Evolutionary conservation across 2,113 vertebrate genomes (phyloP).

Genomic region (Protobothrops flavoviridis): DNA sequence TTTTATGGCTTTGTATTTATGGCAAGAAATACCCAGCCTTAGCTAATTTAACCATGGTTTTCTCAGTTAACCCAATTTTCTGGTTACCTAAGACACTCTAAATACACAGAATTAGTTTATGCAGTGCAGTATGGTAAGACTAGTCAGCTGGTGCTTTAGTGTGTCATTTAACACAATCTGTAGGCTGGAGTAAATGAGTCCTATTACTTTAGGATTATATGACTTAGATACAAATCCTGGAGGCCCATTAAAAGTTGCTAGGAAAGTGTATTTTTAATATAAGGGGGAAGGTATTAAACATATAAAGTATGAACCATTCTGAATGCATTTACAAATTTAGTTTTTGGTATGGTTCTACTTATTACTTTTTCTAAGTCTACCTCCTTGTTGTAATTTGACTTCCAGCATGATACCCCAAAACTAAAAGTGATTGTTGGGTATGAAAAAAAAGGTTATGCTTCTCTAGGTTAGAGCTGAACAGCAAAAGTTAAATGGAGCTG

Average conservation of each 20-base stretch:
- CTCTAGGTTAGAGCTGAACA: not conserved
- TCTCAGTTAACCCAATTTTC: not conserved
- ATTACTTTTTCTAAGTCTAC: not conserved
- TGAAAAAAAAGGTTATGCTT: not conserved
- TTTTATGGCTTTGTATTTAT: not conserved
- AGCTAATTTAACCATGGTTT: not conserved
- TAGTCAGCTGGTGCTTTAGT: not conserved
- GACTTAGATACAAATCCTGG: not conserved
- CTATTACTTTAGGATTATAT: not conserved
- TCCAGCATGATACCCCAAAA: not conserved
- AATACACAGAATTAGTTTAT: not conserved
- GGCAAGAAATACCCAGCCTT: not conserved
- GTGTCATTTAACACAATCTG: not conserved
- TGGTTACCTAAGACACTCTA: not conserved
- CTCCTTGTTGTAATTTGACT: not conserved
- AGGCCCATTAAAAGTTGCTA: not conserved
- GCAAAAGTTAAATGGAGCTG: not conserved
- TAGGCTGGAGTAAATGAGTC: not conserved
- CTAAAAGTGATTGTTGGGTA: not conserved
- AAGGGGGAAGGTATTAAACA: not conserved
- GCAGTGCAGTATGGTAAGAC: not conserved
- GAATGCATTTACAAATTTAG: not conserved
- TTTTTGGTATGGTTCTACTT: not conserved
- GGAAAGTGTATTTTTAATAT: not conserved
- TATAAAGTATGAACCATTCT: not conserved